These are phyloP conservation scores for Kryptolebias ocellatus DNA, from an alignment of 2,797 vertebrate genomes.

Conservation along the genomic window DNA sequence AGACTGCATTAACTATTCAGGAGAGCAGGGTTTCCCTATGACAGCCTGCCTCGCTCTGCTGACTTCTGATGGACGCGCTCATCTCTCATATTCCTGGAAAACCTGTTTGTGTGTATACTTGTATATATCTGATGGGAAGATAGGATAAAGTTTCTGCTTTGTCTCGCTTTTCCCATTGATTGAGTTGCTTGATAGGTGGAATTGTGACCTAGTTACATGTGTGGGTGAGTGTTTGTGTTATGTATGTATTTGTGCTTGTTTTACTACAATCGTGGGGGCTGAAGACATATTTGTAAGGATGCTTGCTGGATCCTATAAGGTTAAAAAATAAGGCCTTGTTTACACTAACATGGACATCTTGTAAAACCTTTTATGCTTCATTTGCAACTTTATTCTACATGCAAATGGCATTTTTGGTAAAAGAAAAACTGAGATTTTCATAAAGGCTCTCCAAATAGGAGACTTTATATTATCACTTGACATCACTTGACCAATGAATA, in stretches of 20 bases:
- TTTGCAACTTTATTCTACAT: no score
- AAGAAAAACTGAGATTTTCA: no score
- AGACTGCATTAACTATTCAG: conserved; percentile 77
- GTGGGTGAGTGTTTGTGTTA: conserved; percentile 5
- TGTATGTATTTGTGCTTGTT: neutral
- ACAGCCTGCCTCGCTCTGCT: conserved; percentile 56
- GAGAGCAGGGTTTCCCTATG: conserved; percentile 66
- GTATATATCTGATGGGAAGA: conserved; percentile 32
- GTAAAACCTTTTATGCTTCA: no score
- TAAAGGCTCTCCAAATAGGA: no score
- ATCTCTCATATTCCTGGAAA: conserved; percentile 62
- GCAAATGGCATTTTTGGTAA: no score
- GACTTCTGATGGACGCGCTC: conserved; percentile 72
- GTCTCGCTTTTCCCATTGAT: conserved; percentile 32
- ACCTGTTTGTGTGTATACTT: conserved; percentile 26
- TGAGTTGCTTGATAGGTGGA: conserved; percentile 26
- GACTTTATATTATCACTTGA: no score
- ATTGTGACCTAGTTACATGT: conserved; percentile 23
- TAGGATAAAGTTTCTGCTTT: conserved; percentile 60
- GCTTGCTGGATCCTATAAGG: neutral
- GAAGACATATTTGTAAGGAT: neutral
- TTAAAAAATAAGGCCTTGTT: neutral
- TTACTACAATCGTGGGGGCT: neutral
- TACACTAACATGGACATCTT: no score
- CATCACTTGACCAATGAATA: no score